A percentile compares a stretch with the other conserved stretches of the same genome.
Evolutionary conservation across 2,888 invertebrate genomes (phyloP).

Genomic region (Agriopis aurantiaria): DNA sequence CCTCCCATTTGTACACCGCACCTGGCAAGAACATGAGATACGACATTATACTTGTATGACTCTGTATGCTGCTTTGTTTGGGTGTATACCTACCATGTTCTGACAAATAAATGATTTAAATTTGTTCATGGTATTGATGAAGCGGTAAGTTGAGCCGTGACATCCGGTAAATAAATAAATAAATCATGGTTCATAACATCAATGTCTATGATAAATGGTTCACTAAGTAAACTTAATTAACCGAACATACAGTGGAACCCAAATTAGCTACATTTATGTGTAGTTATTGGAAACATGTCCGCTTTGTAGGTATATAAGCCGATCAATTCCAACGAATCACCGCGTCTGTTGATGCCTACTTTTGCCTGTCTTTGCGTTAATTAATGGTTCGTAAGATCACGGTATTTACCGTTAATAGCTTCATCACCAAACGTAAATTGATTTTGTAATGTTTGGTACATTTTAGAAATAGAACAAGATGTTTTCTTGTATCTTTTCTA

Average conservation of each 20-base stretch:
- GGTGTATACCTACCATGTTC: no score
- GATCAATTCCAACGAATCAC: conserved; percentile 35
- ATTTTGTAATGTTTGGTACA: conserved; percentile 4
- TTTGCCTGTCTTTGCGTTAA: conserved; percentile 31
- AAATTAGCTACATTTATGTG: conserved; percentile 41
- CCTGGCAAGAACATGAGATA: no score
- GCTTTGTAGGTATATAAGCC: conserved; percentile 49
- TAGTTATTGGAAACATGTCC: conserved; percentile 49
- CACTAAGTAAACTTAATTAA: conserved; percentile 55
- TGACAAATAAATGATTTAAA: no score
- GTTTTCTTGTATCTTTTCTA: not conserved
- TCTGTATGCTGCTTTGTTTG: no score
- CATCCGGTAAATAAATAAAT: not conserved
- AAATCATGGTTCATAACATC: conserved; percentile 1
- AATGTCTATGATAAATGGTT: conserved; percentile 33
- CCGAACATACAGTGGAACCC: conserved; percentile 45
- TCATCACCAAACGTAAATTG: conserved; percentile 22
- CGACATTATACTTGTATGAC: no score
- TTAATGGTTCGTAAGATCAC: conserved; percentile 33
- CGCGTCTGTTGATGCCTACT: conserved; percentile 10
- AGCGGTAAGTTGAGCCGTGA: not conserved
- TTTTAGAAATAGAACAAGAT: not conserved
- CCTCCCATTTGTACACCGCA: no score
- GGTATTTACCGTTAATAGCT: conserved; percentile 24
- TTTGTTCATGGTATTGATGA: no score